Conservation (phyloP, 2,113 vertebrate species). For the Corythoichthys intestinalis region DNA sequence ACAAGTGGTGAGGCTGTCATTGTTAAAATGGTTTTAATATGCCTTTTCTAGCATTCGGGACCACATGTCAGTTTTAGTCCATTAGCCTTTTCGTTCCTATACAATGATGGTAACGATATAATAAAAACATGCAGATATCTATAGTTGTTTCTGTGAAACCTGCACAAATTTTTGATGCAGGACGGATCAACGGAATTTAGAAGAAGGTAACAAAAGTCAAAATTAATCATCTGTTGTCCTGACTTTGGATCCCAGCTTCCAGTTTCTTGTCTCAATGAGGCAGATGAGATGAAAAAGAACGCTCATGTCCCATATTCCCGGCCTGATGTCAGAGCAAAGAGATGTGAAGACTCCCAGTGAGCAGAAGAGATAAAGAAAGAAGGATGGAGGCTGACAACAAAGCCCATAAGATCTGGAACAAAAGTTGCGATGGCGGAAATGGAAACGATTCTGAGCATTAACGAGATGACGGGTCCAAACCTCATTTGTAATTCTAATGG, state of each 20-base stretch:
- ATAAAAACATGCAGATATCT: slow-evolving; percentile 58
- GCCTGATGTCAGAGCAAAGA: slow-evolving; percentile 30
- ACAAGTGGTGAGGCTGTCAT: slow-evolving; percentile 8
- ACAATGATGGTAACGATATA: slow-evolving; percentile 56
- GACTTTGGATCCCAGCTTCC: slow-evolving; percentile 47
- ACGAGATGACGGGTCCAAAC: slow-evolving; percentile 20
- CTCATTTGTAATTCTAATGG: slow-evolving; percentile 37
- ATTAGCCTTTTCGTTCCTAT: slow-evolving; percentile 36
- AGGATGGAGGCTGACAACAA: slow-evolving; percentile 6
- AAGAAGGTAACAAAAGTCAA: slow-evolving; percentile 17
- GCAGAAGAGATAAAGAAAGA: slow-evolving; percentile 7
- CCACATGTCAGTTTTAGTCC: slow-evolving; percentile 15
- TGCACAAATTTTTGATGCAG: neutral
- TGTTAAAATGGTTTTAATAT: neutral
- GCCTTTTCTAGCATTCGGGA: neutral
- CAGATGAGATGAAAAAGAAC: slow-evolving; percentile 46
- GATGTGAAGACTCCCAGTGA: slow-evolving; percentile 9
- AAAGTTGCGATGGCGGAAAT: slow-evolving; percentile 24
- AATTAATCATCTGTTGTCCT: slow-evolving; percentile 49
- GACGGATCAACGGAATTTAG: neutral
- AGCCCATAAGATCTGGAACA: slow-evolving; percentile 19
- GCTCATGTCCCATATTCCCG: slow-evolving; percentile 32
- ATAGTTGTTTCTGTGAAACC: slow-evolving; percentile 20
- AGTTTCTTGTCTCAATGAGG: slow-evolving; percentile 47
- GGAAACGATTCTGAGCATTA: slow-evolving; percentile 22